Evolutionary conservation across 2,888 invertebrate genomes (phyloP), one percentile per base, ranked within the genome.

Genomic region (Chalcis sispes): DNA sequence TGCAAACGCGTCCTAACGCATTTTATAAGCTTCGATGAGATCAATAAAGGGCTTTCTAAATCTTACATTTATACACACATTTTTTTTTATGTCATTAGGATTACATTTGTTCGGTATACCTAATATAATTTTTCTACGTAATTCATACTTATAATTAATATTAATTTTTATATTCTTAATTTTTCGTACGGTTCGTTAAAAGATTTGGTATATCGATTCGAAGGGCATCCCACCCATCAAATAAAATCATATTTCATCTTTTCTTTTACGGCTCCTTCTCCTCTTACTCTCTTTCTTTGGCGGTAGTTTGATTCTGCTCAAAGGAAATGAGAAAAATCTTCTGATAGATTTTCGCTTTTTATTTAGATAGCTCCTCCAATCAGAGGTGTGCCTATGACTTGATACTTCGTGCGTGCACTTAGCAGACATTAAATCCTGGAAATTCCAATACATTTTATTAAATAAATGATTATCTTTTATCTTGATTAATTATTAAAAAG

Each of bases 271-370:
- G 10, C 52, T 75, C 42, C 66, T 72, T 3, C 40, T 74, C 27
- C 56, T 70, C 20, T 73, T 78, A 54, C 58, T 82, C 79, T 84
- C 86, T 73, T 84, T 86, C 82, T 85, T 85, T 84, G 85, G 86
- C 85, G 86, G 85, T 85, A 86, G 84, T 88, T 88, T 88, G 87
- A 88, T 88, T 88, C 85, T 83, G 86, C 87, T 85, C 88, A 88
- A 85, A 84, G 85, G 85, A 85, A 87, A 85, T 66, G 87, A 85
- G 83, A 86, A 85, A 82, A 86, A 86, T 82, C 84, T 84, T 80
- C 85, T 86, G 83, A 88, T 84, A 84, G 87, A 88, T 86, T 87
- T 86, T 81, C 85, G 85, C 81, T 86, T 88, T 82, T 86, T 88
- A 81, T 82, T 83, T 77, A 87, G 82, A 79, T 85, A 82, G 78